Base-by-base conservation (phyloP, 1,140 invertebrate genomes). In the Andrena cerasifolii region DNA sequence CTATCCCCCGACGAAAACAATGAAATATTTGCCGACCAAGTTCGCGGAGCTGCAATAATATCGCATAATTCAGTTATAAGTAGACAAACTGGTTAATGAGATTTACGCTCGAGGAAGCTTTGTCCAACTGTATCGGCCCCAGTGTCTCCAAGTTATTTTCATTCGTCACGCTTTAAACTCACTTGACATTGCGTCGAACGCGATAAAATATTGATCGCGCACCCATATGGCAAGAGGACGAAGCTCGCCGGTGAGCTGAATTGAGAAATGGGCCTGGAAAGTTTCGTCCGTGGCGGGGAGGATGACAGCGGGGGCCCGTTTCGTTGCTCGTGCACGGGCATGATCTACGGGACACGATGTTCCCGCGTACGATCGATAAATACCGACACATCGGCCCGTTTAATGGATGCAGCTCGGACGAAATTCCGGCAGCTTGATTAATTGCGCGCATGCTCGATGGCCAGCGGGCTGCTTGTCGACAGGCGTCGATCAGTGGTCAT, bases 361-460 rank as follows among this genome's bases (percentile, higher is more conserved):
- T 76, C 26, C 70, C 72, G 65, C 16, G 16, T 2, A n/a, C n/a
- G 26, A 83, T 79, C 53, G 65, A 70, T 78, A 72, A 78, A 78
- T 80, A 59, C 40, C 31, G n/a, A 68, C 54, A 70, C 59, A 33
- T 72, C 66, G 28, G 21, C 43, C 0, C 26, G 61, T 2, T 51
- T 73, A 78, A 81, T 21, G 49, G 31, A 78, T 73, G 43, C 40
- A 16, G 16, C 40, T 59, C 36, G 40, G 43, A 47, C 53, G 61
- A 31, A 72, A 81, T 81, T 81, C 75, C 67, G 67, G 68, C 79
- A 81, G 61, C 28, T 33, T 21, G 33, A 79, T 81, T 78, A 78
- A 78, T 81, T 78, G 79, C n/a, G 43, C 12, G 12, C 36, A 26
- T 18, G 16, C 21, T 43, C 53, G 67, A 72, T 59, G n/a, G 26